These are phyloP conservation scores for Acrocephalus arundinaceus DNA, from an alignment of 2,113 vertebrate genomes.

Conservation along the genomic window DNA sequence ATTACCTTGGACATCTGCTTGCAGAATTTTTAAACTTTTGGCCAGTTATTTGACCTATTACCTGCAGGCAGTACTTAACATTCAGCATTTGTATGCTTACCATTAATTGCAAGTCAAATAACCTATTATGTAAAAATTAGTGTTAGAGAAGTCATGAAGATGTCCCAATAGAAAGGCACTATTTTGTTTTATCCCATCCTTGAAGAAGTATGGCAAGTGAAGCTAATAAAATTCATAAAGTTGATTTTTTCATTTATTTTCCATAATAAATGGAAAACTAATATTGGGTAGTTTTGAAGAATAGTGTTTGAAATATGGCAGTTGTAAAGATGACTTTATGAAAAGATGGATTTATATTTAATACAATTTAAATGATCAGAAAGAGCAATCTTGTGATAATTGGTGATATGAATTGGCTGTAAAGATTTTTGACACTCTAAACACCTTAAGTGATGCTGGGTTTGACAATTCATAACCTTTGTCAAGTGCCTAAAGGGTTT, in stretches of 20 bases:
- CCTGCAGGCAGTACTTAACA: background rate
- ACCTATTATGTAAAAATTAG: background rate
- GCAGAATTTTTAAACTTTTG: background rate
- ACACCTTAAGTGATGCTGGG: background rate
- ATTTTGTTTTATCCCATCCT: background rate
- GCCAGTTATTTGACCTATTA: background rate
- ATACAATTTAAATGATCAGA: background rate
- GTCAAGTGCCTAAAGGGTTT: background rate
- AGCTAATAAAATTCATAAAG: background rate
- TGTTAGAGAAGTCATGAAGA: background rate
- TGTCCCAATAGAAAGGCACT: background rate
- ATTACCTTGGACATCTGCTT: background rate
- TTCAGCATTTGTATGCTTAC: background rate
- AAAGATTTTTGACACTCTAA: background rate
- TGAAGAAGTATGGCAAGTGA: background rate
- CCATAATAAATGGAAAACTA: background rate
- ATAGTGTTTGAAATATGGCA: background rate
- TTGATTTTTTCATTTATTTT: background rate
- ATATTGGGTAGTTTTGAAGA: background rate
- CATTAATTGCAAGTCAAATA: background rate
- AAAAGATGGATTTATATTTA: background rate
- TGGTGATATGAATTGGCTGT: background rate
- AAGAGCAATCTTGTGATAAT: background rate
- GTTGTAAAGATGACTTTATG: background rate
- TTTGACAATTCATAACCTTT: background rate